Percentiles rank a stretch among this genome's conserved stretches.
Conservation (phyloP, 2,888 invertebrate species). For the Polylopha cassiicola region DNA sequence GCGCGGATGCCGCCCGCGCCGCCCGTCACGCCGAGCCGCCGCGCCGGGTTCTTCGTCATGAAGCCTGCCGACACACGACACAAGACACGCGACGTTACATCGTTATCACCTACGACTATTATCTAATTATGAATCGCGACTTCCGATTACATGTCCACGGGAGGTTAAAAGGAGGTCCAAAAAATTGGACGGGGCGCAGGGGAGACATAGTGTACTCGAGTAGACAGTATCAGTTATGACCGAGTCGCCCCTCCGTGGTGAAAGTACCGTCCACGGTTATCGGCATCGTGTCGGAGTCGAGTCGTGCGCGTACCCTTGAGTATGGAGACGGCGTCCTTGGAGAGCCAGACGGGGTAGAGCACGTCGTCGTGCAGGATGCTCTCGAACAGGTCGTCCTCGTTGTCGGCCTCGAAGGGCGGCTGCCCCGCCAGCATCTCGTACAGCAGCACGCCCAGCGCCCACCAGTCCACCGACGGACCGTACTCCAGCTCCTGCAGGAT, state of each 20-base stretch:
- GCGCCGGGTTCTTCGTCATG: conserved; percentile 98
- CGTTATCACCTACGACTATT: too few relatives aligned
- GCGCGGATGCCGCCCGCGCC: conserved; percentile 90
- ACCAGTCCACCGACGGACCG: conserved; percentile 94
- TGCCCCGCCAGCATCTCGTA: conserved; percentile 99
- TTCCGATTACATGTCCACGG: too few relatives aligned
- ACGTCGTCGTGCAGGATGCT: conserved; percentile 99
- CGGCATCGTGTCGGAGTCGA: background rate
- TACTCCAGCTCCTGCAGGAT: conserved; percentile 96
- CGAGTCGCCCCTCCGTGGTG: too few relatives aligned
- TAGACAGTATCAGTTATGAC: too few relatives aligned
- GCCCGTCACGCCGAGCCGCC: conserved; percentile 93
- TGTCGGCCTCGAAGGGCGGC: conserved; percentile 99
- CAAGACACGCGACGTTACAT: background rate
- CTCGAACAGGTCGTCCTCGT: conserved; percentile 99
- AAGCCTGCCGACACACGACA: conserved; percentile 76
- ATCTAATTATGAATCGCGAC: too few relatives aligned
- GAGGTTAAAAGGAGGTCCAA: too few relatives aligned
- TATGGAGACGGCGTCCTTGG: conserved; percentile 64
- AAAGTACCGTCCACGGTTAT: background rate
- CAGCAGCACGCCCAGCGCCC: conserved; percentile 98
- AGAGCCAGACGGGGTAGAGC: conserved; percentile 95
- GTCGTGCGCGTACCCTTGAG: conserved; percentile 47
- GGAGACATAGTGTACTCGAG: too few relatives aligned
- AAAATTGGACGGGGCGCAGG: too few relatives aligned